Base-by-base conservation (phyloP, 2,797 vertebrate species). In the Anabas testudineus region DNA sequence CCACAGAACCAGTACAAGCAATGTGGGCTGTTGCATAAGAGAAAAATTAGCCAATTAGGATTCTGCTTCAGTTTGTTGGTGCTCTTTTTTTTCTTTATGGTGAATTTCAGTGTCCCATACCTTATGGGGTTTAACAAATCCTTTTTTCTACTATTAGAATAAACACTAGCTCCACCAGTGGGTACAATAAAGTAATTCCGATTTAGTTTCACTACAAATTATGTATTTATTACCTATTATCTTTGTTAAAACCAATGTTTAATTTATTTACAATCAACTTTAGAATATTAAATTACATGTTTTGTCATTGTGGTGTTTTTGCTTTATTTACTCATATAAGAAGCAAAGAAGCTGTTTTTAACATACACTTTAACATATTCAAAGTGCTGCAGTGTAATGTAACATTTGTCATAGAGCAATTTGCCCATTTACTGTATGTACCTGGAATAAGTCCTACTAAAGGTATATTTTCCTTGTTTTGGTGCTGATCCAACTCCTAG, bases 401-500 rank as follows among this genome's bases (percentile, higher is more conserved):
- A 32, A 42, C 32, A 32, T 34, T 66, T n/a, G 19, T 62, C 7
- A 1, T 16, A 32, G 1, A 0, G 24, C n/a, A 32, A 19, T 13
- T 39, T 36, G 36, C 28, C 5, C 28, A n/a, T 6, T 5, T 12
- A 30, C 15, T 26, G n/a, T 5, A 36, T 42, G 21, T 43, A n/a
- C n/a, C 8, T 14, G 13, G 32, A 54, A 59, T 64, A 10, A 56
- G 51, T 37, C 45, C 22, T 16, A 12, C 3, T n/a, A 21, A 39
- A 18, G 3, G 4, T 26, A 15, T 24, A 59, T 48, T 16, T 45
- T 42, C 18, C 36, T 1, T 53, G n/a, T 15, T 67, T 32, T 62
- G 69, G 41, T 62, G 42, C 21, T 1, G 2, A 51, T 48, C 42
- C 58, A 83, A 18, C 67, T 59, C 54, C 22, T 67, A 66, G 69